These are phyloP conservation scores for Scomber scombrus DNA, from an alignment of 2,113 vertebrate genomes.

Conservation along the genomic window DNA sequence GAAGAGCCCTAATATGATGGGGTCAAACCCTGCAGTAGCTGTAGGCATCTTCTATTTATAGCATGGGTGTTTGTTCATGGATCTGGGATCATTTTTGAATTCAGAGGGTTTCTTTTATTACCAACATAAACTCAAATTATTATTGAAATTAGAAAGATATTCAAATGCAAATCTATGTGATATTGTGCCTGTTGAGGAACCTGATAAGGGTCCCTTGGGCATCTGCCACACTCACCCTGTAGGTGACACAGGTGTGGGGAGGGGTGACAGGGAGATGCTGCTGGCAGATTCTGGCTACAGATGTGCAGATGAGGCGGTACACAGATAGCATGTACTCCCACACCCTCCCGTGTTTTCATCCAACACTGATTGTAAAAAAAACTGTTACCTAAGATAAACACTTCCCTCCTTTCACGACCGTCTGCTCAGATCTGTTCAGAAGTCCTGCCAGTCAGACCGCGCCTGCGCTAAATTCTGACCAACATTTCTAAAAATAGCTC, in stretches of 20 bases:
- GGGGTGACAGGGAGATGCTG: neutral
- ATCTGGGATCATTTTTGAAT: neutral
- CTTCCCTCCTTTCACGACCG: constrained; percentile 32
- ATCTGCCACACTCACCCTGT: constrained; percentile 10
- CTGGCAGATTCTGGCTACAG: neutral
- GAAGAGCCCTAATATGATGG: neutral
- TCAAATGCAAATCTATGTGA: constrained; percentile 36
- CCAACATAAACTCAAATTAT: neutral
- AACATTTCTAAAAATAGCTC: constrained; percentile 84
- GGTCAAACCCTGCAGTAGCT: constrained; percentile 13
- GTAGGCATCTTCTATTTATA: constrained; percentile 19
- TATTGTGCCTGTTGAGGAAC: constrained; percentile 15
- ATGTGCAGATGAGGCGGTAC: neutral
- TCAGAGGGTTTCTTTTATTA: neutral
- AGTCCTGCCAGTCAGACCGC: constrained; percentile 63
- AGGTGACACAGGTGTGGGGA: constrained; percentile 25
- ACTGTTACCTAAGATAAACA: constrained; percentile 31
- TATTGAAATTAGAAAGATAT: constrained; percentile 21
- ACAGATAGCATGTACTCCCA: neutral
- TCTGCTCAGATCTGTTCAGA: constrained; percentile 58
- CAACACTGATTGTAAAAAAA: constrained; percentile 7
- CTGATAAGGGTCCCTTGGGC: neutral
- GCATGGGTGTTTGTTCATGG: neutral
- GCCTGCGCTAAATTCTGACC: constrained; percentile 77
- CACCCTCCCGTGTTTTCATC: constrained; percentile 23